Conservation (phyloP, 2,113 vertebrate genomes). For the Engraulis encrasicolus region DNA sequence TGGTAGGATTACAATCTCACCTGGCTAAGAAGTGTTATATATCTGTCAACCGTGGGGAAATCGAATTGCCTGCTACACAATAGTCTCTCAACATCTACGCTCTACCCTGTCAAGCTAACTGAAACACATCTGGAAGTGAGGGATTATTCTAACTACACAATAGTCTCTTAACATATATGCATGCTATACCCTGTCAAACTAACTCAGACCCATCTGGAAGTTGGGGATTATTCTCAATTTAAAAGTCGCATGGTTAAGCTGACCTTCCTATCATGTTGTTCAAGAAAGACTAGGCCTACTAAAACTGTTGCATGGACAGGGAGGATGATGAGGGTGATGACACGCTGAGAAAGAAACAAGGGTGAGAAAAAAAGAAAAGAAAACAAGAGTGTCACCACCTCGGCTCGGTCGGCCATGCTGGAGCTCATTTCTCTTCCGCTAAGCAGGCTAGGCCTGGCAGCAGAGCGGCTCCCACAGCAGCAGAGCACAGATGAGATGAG, state of each 20-base stretch:
- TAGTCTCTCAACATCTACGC: neutral
- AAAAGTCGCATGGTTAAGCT: neutral
- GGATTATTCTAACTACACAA: constrained; percentile 5
- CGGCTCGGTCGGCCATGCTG: neutral
- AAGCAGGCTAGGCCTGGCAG: neutral
- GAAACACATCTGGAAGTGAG: neutral
- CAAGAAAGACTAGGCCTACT: too few species aligned
- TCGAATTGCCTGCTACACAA: too few species aligned
- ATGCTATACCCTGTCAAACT: neutral
- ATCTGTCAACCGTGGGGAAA: too few species aligned
- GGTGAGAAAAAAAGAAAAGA: neutral
- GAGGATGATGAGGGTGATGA: neutral
- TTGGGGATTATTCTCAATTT: neutral
- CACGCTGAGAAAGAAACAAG: neutral
- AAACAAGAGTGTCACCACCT: neutral
- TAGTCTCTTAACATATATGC: neutral
- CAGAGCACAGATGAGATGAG: neutral
- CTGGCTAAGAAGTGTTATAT: neutral
- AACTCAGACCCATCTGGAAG: neutral
- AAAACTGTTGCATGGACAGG: neutral
- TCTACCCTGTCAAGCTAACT: neutral
- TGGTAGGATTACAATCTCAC: neutral
- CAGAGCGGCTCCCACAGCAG: neutral
- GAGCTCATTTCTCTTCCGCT: constrained; percentile 4
- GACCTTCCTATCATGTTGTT: neutral